These are phyloP conservation scores for Rhincodon typus DNA, from an alignment of 2,797 vertebrate genomes.

Conservation along the genomic window DNA sequence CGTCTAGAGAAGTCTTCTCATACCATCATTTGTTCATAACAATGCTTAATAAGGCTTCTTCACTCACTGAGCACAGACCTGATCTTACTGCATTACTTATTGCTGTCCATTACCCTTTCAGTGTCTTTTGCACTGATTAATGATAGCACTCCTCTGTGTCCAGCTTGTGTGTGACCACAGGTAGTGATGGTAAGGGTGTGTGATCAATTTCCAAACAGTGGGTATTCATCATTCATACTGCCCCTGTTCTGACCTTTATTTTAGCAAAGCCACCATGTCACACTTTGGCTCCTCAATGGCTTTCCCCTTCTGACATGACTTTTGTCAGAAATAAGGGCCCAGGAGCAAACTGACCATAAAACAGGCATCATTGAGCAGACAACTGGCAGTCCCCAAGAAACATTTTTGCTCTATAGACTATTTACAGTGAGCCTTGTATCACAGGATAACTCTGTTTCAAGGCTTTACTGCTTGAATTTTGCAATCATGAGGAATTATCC, in stretches of 20 bases:
- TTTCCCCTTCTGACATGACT: not conserved
- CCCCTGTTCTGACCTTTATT: not conserved
- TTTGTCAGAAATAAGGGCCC: not conserved
- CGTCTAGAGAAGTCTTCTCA: too few relatives aligned
- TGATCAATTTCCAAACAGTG: not conserved
- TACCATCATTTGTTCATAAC: too few relatives aligned
- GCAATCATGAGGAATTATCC: not conserved
- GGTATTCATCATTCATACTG: not conserved
- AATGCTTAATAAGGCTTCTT: too few relatives aligned
- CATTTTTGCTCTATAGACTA: not conserved
- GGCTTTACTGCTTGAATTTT: not conserved
- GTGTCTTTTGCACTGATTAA: not conserved
- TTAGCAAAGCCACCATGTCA: not conserved
- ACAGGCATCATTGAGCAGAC: not conserved
- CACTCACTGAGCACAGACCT: not conserved
- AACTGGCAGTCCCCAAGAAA: not conserved
- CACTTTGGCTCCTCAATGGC: not conserved
- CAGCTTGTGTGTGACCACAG: not conserved
- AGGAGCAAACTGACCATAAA: not conserved
- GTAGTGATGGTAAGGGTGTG: not conserved
- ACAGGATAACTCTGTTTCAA: not conserved
- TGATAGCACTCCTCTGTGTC: not conserved
- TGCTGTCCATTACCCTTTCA: not conserved
- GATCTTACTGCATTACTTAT: not conserved
- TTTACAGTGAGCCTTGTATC: not conserved